Percentiles rank a stretch among this genome's conserved stretches.
phyloP scores from a whole-genome alignment of 2,888 invertebrate species.

The Agrochola macilenta region DNA sequence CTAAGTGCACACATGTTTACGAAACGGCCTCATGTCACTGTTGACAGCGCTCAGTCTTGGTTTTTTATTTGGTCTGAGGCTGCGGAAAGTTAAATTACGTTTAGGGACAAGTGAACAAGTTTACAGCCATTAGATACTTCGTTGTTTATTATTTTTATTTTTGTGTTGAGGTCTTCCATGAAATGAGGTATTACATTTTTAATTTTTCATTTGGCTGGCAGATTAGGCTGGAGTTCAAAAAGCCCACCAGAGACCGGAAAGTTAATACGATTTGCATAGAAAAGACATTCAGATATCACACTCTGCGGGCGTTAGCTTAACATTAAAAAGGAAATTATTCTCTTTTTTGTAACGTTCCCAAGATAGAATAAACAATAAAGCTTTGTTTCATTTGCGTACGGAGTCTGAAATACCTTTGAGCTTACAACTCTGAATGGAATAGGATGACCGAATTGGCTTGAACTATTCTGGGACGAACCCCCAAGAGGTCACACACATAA shows the following conservation, averaged over 20 bases:
- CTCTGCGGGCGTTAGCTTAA: constrained; percentile 26
- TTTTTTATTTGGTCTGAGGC: too few relatives aligned
- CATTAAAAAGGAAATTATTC: constrained; percentile 42
- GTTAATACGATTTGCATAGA: constrained; percentile 77
- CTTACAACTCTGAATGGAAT: constrained; percentile 27
- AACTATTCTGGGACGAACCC: constrained; percentile 41
- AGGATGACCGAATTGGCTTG: constrained; percentile 12
- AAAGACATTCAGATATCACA: constrained; percentile 66
- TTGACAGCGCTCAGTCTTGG: too few relatives aligned
- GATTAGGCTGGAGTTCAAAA: constrained; percentile 74
- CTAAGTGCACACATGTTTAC: too few relatives aligned
- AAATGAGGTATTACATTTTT: constrained; percentile 78
- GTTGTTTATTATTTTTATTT: constrained; percentile 55
- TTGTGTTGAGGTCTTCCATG: constrained; percentile 59
- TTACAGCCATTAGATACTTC: constrained; percentile 39
- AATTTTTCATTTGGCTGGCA: constrained; percentile 78
- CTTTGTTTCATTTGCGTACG: constrained; percentile 21
- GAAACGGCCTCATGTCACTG: too few relatives aligned
- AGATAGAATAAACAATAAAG: constrained; percentile 20
- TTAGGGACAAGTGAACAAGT: constrained; percentile 39
- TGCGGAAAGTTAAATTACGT: neutral
- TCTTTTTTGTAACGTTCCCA: constrained; percentile 11
- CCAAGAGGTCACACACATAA: constrained; percentile 45
- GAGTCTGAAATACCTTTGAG: constrained; percentile 8
- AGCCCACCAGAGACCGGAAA: constrained; percentile 70